Evolutionary conservation across 2,797 vertebrate species (phyloP).

Genomic region (Anabacerthia variegaticeps): DNA sequence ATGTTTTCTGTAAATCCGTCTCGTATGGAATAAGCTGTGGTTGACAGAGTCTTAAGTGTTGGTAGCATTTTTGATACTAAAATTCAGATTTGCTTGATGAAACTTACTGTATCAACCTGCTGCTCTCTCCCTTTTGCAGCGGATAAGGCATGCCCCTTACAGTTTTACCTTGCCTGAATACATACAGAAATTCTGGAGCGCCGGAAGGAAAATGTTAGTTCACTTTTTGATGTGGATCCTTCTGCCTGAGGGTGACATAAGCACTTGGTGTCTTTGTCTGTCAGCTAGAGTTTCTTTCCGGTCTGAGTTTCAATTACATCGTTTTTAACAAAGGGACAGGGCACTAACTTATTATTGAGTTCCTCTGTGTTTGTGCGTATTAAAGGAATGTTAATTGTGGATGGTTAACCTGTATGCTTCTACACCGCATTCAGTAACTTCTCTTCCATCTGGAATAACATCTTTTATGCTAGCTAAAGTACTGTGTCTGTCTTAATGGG

Average conservation of each 20-base stretch:
- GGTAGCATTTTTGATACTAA: background rate
- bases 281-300: background rate
- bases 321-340: background rate
- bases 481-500: background rate
- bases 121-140: background rate
- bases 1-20: background rate
- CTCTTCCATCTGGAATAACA: background rate
- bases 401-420: background rate
- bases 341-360: background rate
- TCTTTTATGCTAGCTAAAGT: background rate
- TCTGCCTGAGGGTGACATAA: fast-evolving
- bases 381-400: background rate
- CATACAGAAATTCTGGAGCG: background rate
- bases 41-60: background rate
- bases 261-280: background rate
- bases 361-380: background rate
- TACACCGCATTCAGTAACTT: background rate
- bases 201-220: background rate
- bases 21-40: background rate
- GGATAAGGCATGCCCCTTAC: background rate
- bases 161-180: background rate
- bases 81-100: background rate
- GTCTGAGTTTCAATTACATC: background rate
- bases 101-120: background rate
- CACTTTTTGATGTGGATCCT: background rate